Evolutionary conservation across 1,140 invertebrate genomes (phyloP), one percentile per base, ranked within the genome.

Genomic region (Drosophila mauritiana): DNA sequence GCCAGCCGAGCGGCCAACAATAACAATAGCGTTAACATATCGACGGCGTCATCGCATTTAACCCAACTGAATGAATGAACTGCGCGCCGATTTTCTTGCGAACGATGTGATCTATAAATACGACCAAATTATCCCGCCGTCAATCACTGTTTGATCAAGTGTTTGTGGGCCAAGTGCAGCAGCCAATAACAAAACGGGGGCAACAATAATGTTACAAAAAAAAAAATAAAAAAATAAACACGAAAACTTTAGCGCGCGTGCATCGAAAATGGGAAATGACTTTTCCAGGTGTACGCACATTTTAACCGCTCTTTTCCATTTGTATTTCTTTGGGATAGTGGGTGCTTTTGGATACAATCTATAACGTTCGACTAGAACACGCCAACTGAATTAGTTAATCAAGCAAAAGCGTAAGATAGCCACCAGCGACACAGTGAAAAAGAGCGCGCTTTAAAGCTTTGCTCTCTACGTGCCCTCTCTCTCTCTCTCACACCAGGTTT

Each of bases 361-460:
- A 84, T 90, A 78, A 74, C 78, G 80, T 67, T 75, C 83, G 84
- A 82, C 78, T 91, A 91, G 89, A 91, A 91, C 84, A 90, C 84
- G 89, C 89, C 90, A 89, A 91, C 89, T 91, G 86, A 91, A 91
- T 91, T 91, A 91, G 80, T 91, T 91, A 89, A 91, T 91, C 90
- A 89, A 78, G 78, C 81, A 49, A 70, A 76, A 76, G 73, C 70
- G 40, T 70, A 78, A 89, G 86, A 90, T 86, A 89, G 89, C 80
- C 84, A 55, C 73, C 82, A 88, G 74, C 85, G 70, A 70, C 61
- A 59, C 36, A 40, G 42, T n/a, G 34, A 12, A 13, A 51, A 15
- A 39, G 56, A 57, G 22, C 40, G 37, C 40, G 57, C 6, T 37
- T 58, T 20, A 7, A 17, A 15, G 58, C 49, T 20, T 54, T 40